Evolutionary conservation across 53 echinoderm and acorn worm genomes (phyloP).

Genomic region (Crossaster papposus): DNA sequence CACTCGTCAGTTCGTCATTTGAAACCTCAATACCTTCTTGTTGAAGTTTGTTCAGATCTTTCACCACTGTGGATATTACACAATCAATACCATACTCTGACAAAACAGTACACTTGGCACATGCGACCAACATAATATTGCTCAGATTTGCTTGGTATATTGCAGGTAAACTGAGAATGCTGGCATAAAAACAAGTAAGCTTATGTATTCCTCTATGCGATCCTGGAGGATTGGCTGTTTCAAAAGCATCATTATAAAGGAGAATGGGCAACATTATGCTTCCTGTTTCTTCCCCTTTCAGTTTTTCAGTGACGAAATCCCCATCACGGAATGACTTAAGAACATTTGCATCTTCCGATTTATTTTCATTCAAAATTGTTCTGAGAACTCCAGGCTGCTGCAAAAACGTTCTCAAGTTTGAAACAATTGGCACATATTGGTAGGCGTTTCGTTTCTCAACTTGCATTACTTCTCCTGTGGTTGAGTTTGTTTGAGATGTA

Average conservation of each 20-base stretch:
- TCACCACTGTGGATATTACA: conserved; percentile 29
- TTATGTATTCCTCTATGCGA: conserved; percentile 57
- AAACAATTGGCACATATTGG: conserved; percentile 44
- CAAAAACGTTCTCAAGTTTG: conserved; percentile 39
- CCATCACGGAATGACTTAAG: conserved; percentile 58
- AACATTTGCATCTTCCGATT: background rate
- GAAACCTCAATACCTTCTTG: conserved; percentile 28
- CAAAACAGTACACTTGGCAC: background rate
- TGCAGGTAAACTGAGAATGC: conserved; percentile 28
- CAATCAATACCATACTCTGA: conserved; percentile 52
- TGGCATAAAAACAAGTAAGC: conserved; percentile 48
- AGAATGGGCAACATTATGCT: conserved; percentile 24
- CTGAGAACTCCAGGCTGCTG: conserved; percentile 55
- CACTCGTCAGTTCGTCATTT: conserved; percentile 27
- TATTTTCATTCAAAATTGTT: conserved; percentile 41
- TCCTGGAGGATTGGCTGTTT: conserved; percentile 65
- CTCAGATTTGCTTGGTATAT: conserved; percentile 27
- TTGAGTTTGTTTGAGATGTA: background rate
- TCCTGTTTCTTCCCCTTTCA: background rate
- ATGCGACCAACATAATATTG: conserved; percentile 58
- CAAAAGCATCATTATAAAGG: conserved; percentile 62
- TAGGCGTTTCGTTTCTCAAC: background rate
- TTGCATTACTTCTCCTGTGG: conserved; percentile 6
- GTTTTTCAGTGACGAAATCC: conserved; percentile 25
- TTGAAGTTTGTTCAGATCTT: conserved; percentile 33